Conservation (phyloP, 2,888 invertebrate species). For the Yponomeuta sedellus region DNA sequence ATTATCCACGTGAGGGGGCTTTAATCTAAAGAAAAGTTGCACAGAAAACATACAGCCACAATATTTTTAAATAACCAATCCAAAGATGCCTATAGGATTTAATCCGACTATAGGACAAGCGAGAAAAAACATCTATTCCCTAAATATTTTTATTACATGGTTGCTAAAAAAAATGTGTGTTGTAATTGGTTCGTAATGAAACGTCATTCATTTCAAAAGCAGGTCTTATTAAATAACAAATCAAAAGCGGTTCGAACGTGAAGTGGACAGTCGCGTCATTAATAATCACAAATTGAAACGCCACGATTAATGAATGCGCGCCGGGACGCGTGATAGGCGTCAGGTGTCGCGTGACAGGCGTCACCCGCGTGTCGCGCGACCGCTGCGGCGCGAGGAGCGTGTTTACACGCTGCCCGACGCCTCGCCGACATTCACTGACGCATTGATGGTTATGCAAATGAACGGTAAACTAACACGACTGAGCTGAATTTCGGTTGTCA, state of each 20-base stretch:
- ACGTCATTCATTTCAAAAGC: no score
- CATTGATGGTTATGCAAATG: neutral
- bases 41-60: no score
- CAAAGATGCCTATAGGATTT: no score
- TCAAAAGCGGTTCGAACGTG: neutral
- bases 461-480: neutral
- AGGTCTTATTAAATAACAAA: neutral
- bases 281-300: slow-evolving; percentile 3
- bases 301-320: neutral
- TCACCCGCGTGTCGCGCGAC: neutral
- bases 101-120: no score
- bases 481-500: neutral
- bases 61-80: no score
- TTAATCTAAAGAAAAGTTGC: no score
- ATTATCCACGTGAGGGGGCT: no score
- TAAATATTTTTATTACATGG: no score
- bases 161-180: no score
- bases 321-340: neutral
- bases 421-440: neutral
- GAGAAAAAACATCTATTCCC: no score
- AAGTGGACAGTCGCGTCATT: neutral
- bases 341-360: neutral
- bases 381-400: neutral
- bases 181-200: no score
- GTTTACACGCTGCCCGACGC: neutral